Percentiles rank a stretch among this genome's conserved stretches.
Conservation (phyloP, 2,797 vertebrate genomes). For the Sciurus carolinensis region DNA sequence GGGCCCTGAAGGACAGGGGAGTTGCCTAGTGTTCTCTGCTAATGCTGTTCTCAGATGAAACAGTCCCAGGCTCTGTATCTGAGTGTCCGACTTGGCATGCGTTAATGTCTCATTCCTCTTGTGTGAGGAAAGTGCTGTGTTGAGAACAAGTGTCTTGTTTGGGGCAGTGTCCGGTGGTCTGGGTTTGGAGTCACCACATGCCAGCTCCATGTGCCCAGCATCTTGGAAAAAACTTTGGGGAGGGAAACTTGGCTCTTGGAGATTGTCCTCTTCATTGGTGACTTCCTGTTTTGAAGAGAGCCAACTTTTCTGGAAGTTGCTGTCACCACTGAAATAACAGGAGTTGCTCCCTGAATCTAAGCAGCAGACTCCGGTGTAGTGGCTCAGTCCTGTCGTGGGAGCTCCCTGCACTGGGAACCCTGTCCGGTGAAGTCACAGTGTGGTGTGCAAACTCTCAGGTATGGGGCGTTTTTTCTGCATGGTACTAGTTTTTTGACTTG, state of each 20-base stretch:
- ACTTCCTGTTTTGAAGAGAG: constrained; percentile 74
- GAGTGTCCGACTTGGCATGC: not conserved
- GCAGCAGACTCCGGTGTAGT: not conserved
- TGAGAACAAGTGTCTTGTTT: not conserved
- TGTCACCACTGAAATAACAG: constrained; percentile 79
- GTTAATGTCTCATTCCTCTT: not conserved
- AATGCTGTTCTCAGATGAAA: not conserved
- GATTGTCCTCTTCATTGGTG: not conserved
- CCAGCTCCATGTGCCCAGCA: not conserved
- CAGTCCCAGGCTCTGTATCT: not conserved
- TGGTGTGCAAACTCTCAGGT: constrained; percentile 62
- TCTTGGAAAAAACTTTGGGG: not conserved
- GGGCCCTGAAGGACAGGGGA: not conserved
- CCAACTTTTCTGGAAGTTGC: constrained; percentile 76
- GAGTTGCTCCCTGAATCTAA: constrained; percentile 70
- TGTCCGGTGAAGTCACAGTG: constrained; percentile 68
- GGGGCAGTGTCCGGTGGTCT: not conserved
- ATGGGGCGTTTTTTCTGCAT: constrained; percentile 81
- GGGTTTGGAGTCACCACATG: not conserved
- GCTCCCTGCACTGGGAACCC: constrained; percentile 78
- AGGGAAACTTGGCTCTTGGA: no score
- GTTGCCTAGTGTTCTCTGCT: not conserved
- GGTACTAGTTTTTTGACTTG: constrained; percentile 86
- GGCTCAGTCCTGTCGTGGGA: constrained; percentile 41
- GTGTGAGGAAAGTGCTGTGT: not conserved